phyloP scores from a whole-genome alignment of 1,140 invertebrate species.

The Hypsibius dujardini region DNA sequence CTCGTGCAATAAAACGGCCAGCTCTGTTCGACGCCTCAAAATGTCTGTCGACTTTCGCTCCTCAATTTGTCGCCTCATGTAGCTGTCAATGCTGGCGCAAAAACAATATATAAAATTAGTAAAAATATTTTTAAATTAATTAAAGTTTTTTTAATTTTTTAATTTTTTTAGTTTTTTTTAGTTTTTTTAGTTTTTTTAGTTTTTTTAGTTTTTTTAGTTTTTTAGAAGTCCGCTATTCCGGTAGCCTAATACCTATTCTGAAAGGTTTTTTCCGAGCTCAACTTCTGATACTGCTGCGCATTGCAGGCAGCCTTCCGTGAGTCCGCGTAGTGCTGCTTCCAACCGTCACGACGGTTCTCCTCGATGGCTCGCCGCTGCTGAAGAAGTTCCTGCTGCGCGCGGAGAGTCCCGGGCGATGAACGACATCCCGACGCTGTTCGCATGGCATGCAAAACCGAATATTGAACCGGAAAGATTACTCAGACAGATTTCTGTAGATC shows the following conservation, averaged over 20 bases:
- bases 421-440: too few species aligned
- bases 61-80: not conserved
- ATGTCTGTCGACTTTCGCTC: not conserved
- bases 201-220: too few species aligned
- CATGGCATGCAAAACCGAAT: too few species aligned
- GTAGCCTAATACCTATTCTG: not conserved
- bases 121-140: not conserved
- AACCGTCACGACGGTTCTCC: not conserved
- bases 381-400: conserved; percentile 8
- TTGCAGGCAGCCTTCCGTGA: not conserved
- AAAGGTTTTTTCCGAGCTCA: not conserved
- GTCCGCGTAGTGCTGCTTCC: not conserved
- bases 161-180: too few species aligned
- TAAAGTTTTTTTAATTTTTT: not conserved
- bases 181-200: too few species aligned
- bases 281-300: not conserved
- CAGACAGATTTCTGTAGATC: too few species aligned
- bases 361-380: not conserved
- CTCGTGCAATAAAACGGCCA: not conserved
- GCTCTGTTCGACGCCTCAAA: not conserved
- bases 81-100: conserved; percentile 12
- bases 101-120: not conserved
- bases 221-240: too few species aligned
- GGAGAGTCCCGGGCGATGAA: not conserved
- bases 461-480: too few species aligned